Evolutionary conservation across 2,113 vertebrate genomes (phyloP).

Genomic region (Ciconia boyciana): DNA sequence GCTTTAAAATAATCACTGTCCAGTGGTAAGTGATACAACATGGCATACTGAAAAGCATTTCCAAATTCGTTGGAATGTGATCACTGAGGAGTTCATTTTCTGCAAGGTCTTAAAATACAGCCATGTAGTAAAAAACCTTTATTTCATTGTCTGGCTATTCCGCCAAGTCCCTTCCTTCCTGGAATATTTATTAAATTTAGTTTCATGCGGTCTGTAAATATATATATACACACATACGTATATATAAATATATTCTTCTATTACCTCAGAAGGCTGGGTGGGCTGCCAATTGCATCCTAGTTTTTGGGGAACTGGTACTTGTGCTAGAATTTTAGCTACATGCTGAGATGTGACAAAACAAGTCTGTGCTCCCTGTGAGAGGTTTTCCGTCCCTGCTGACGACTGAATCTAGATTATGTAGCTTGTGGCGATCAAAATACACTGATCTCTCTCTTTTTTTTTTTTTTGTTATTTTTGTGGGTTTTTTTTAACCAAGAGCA

Average conservation of each 20-base stretch:
- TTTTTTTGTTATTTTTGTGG: background rate
- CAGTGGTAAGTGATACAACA: background rate
- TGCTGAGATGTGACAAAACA: background rate
- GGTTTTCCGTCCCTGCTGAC: background rate
- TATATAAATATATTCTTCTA: background rate
- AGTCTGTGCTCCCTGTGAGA: background rate
- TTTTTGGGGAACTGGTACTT: background rate
- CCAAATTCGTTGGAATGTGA: conserved; percentile 5
- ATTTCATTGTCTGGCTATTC: conserved; percentile 51
- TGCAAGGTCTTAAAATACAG: conserved; percentile 46
- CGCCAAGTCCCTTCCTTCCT: conserved; percentile 36
- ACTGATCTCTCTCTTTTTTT: background rate
- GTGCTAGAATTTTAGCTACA: background rate
- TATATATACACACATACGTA: background rate
- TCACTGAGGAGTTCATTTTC: conserved; percentile 15
- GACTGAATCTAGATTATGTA: background rate
- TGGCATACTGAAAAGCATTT: background rate
- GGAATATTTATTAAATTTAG: conserved; percentile 48
- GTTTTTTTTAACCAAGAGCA: background rate
- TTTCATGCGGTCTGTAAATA: background rate
- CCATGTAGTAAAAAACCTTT: conserved; percentile 16
- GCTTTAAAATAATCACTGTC: conserved; percentile 15
- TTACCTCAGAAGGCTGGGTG: background rate
- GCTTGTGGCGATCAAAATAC: background rate
- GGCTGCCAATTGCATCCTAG: background rate